A percentile compares a stretch with the other conserved stretches of the same genome.
Evolutionary conservation across 2,113 vertebrate genomes (phyloP).

Genomic region (Coregonus clupeaformis): DNA sequence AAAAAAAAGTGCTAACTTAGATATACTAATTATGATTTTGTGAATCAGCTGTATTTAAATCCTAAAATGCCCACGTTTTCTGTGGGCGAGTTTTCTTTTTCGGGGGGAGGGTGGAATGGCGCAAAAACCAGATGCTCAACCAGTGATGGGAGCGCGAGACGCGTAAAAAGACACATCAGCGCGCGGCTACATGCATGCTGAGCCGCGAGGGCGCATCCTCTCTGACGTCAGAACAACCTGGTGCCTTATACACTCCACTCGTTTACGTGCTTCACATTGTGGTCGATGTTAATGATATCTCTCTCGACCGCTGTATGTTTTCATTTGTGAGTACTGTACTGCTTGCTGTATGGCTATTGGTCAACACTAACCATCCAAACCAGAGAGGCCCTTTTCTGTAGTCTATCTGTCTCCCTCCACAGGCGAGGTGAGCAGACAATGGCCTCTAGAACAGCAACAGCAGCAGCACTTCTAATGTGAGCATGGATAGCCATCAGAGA

Average conservation of each 20-base stretch:
- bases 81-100: slow-evolving; percentile 72
- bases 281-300: slow-evolving; percentile 45
- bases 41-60: slow-evolving; percentile 81
- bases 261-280: slow-evolving; percentile 80
- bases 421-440: not conserved
- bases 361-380: slow-evolving; percentile 52
- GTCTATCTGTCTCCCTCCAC: slow-evolving; percentile 1
- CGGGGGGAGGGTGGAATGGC: slow-evolving; percentile 21
- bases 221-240: slow-evolving; percentile 77
- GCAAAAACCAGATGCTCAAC: slow-evolving; percentile 41
- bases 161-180: slow-evolving; percentile 48
- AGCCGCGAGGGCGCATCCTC: slow-evolving; percentile 61
- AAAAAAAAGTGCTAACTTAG: slow-evolving; percentile 81
- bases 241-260: slow-evolving; percentile 82
- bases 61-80: slow-evolving; percentile 81
- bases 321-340: slow-evolving; percentile 59
- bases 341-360: slow-evolving; percentile 48
- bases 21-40: slow-evolving; percentile 83
- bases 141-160: slow-evolving; percentile 54
- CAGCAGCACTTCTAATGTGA: slow-evolving; percentile 44
- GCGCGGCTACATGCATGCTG: slow-evolving; percentile 52
- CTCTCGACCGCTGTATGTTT: slow-evolving; percentile 68
- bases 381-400: slow-evolving; percentile 5
- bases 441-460: slow-evolving; percentile 11
- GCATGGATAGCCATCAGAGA: slow-evolving; percentile 51